Percentiles rank a stretch among this genome's conserved stretches.
Evolutionary conservation across 2,797 vertebrate genomes (phyloP).

Genomic region (Remorina albescens): DNA sequence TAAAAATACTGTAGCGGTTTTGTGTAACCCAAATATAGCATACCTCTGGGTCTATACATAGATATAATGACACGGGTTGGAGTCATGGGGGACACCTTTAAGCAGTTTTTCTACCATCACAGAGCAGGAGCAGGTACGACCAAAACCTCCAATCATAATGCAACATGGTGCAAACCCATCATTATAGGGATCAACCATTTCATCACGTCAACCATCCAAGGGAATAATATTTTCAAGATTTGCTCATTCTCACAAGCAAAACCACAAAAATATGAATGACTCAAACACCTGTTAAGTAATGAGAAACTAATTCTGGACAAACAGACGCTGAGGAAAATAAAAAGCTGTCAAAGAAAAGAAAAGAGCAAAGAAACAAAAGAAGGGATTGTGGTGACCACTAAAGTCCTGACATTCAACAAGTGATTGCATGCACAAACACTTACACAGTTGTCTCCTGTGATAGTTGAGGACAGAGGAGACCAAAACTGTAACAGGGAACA

Average conservation of each 20-base stretch:
- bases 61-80: slow-evolving; percentile 61
- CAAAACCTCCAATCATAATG: slow-evolving; percentile 64
- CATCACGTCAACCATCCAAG: slow-evolving; percentile 29
- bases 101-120: slow-evolving; percentile 56
- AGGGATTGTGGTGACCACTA: slow-evolving; percentile 19
- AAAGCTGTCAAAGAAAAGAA: slow-evolving; percentile 9
- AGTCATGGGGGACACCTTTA: slow-evolving; percentile 46
- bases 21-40: slow-evolving; percentile 63
- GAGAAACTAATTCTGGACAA: slow-evolving; percentile 30
- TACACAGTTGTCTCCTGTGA: slow-evolving; percentile 18
- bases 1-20: slow-evolving; percentile 34
- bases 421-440: slow-evolving; percentile 21
- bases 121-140: slow-evolving; percentile 45
- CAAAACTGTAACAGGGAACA: slow-evolving; percentile 56
- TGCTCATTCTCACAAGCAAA: slow-evolving; percentile 47
- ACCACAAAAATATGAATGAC: slow-evolving; percentile 60
- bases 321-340: slow-evolving; percentile 52
- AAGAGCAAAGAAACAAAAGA: slow-evolving; percentile 37
- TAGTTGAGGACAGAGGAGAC: slow-evolving; percentile 34
- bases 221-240: slow-evolving; percentile 74
- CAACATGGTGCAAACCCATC: slow-evolving; percentile 51
- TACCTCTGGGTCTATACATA: slow-evolving; percentile 63
- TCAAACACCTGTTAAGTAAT: slow-evolving; percentile 51
- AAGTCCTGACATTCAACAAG: slow-evolving; percentile 8
- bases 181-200: slow-evolving; percentile 65